Conservation (phyloP, 2,888 invertebrate genomes). For the Mythimna impura region DNA sequence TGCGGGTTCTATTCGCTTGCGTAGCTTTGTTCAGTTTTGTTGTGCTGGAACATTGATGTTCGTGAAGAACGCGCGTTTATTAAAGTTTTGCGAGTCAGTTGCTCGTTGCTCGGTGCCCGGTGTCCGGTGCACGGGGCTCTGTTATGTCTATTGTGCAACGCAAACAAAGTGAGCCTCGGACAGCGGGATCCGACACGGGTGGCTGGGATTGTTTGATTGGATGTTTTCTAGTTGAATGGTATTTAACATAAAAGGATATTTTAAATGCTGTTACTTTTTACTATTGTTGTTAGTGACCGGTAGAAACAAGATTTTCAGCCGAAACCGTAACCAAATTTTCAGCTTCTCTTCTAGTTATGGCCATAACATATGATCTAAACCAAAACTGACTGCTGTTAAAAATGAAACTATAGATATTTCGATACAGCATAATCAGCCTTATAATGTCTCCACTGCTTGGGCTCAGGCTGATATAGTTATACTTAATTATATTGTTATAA, state of each 20-base stretch:
- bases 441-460: no score
- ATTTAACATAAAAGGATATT: background rate
- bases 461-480: no score
- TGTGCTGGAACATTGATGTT: slow-evolving; percentile 30
- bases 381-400: no score
- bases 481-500: no score
- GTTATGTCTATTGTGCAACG: slow-evolving; percentile 36
- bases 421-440: no score
- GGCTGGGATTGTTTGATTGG: slow-evolving; percentile 28
- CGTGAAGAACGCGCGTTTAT: slow-evolving; percentile 51
- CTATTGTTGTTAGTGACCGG: no score
- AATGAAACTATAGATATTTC: no score
- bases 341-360: no score
- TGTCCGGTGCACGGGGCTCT: background rate
- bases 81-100: slow-evolving; percentile 47
- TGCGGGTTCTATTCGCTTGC: slow-evolving; percentile 47
- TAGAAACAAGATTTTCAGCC: no score
- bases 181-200: slow-evolving; percentile 7
- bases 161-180: slow-evolving; percentile 46
- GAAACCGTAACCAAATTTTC: no score
- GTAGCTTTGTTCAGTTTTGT: slow-evolving; percentile 44
- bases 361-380: no score
- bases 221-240: slow-evolving; percentile 11
- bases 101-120: background rate
- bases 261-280: background rate